Conservation (phyloP, 2,113 vertebrate genomes). For the Sebastes schlegelii region DNA sequence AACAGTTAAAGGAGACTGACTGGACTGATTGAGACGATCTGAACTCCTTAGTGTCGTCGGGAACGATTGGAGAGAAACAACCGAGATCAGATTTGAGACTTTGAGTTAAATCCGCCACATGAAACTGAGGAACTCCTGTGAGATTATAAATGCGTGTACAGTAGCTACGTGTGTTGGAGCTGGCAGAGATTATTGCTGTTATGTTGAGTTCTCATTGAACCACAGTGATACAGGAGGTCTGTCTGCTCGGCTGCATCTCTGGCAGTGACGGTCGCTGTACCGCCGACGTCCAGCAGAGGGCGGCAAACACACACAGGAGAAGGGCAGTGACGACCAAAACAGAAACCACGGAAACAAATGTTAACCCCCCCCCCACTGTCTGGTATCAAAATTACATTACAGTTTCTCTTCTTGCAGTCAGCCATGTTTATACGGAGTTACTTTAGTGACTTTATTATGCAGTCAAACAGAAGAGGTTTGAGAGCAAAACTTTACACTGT, state of each 20-base stretch:
- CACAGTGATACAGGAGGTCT: conserved; percentile 73
- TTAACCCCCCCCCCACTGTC: conserved; percentile 18
- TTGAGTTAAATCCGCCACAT: neutral
- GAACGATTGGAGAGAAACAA: neutral
- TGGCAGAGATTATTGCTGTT: conserved; percentile 83
- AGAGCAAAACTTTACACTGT: no score
- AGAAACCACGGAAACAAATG: conserved; percentile 39
- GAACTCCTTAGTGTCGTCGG: no score
- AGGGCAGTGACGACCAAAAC: conserved; percentile 57
- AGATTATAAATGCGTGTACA: conserved; percentile 51
- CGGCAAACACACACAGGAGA: conserved; percentile 34
- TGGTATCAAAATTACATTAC: conserved; percentile 56
- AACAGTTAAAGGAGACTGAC: conserved; percentile 12
- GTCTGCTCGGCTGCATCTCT: conserved; percentile 55
- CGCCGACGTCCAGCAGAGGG: conserved; percentile 50
- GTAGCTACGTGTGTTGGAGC: conserved; percentile 61
- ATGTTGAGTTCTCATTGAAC: conserved; percentile 52
- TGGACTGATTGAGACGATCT: neutral
- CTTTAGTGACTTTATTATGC: no score
- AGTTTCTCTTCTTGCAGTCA: conserved; percentile 48
- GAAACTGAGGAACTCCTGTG: neutral
- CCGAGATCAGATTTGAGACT: conserved; percentile 23
- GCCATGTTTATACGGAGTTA: conserved; percentile 19
- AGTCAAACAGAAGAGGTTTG: no score
- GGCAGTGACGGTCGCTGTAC: conserved; percentile 64